phyloP scores from a whole-genome alignment of 2,797 vertebrate species.

The Nothura maculosa region DNA sequence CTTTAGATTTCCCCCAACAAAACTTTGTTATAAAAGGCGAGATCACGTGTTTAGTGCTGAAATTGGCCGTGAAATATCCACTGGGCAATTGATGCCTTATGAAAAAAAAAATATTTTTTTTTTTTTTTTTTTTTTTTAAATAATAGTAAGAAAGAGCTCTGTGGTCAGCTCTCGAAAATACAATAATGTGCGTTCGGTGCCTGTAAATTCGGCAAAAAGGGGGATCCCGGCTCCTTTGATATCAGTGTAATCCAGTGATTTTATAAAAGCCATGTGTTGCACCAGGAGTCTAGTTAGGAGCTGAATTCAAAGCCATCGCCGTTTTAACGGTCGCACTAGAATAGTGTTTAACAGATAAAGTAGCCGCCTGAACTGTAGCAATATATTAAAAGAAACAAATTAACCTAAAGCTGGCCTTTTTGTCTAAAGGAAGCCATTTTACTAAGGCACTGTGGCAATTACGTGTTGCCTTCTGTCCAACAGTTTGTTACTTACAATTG shows the following conservation, averaged over 20 bases:
- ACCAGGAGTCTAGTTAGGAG: slow-evolving; percentile 77
- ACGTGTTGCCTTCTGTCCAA: slow-evolving; percentile 76
- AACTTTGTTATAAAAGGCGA: slow-evolving; percentile 97
- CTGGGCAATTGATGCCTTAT: slow-evolving; percentile 86
- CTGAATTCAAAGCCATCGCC: slow-evolving; percentile 81
- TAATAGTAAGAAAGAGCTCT: slow-evolving; percentile 7
- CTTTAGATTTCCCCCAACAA: slow-evolving; percentile 97
- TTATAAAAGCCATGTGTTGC: slow-evolving; percentile 88
- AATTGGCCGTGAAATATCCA: slow-evolving; percentile 97
- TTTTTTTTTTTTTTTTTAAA: not conserved
- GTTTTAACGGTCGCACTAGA: slow-evolving; percentile 80
- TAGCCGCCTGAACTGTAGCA: slow-evolving; percentile 78
- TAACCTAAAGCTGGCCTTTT: slow-evolving; percentile 84
- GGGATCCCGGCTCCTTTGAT: slow-evolving; percentile 81
- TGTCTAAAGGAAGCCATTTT: slow-evolving; percentile 84
- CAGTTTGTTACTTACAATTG: slow-evolving; percentile 78
- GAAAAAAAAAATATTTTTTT: slow-evolving; percentile 21
- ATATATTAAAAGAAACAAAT: slow-evolving; percentile 86
- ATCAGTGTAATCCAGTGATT: slow-evolving; percentile 82
- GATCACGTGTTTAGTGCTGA: slow-evolving; percentile 98
- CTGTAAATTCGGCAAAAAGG: slow-evolving; percentile 81
- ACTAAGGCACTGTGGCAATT: slow-evolving; percentile 77
- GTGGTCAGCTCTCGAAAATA: slow-evolving; percentile 78
- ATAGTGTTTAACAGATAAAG: slow-evolving; percentile 79
- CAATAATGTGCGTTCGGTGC: slow-evolving; percentile 75